A percentile compares a stretch with the other conserved stretches of the same genome.
phyloP scores from a whole-genome alignment of 2,113 vertebrate genomes.

The Aegypius monachus region DNA sequence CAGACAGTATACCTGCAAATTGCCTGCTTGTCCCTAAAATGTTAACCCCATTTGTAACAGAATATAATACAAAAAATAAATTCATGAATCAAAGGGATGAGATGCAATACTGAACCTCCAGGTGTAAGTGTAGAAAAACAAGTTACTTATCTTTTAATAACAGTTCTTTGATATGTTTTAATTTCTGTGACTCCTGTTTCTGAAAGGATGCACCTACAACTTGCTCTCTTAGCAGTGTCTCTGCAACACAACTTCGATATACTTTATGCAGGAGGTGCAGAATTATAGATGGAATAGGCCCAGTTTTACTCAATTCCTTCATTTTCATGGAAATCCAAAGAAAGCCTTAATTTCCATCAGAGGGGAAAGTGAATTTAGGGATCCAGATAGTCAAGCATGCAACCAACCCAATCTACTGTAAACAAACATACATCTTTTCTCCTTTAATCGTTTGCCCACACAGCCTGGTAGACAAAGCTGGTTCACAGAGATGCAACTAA shows the following conservation, averaged over 20 bases:
- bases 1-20: background rate
- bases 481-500: background rate
- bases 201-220: background rate
- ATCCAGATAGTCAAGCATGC: background rate
- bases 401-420: background rate
- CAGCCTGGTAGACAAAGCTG: background rate
- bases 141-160: background rate
- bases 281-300: background rate
- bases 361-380: background rate
- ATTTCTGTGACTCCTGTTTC: background rate
- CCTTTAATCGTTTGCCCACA: background rate
- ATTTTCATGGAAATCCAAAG: background rate
- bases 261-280: background rate
- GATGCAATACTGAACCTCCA: background rate
- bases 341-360: background rate
- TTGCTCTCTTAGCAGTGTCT: background rate
- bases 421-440: background rate
- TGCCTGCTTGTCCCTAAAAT: background rate
- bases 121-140: background rate
- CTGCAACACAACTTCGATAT: background rate
- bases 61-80: background rate
- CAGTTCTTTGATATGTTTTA: background rate
- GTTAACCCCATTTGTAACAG: background rate
- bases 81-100: background rate
- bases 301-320: background rate